Evolutionary conservation across 1,140 invertebrate species (phyloP).

Genomic region (Tetramorium alpestre): DNA sequence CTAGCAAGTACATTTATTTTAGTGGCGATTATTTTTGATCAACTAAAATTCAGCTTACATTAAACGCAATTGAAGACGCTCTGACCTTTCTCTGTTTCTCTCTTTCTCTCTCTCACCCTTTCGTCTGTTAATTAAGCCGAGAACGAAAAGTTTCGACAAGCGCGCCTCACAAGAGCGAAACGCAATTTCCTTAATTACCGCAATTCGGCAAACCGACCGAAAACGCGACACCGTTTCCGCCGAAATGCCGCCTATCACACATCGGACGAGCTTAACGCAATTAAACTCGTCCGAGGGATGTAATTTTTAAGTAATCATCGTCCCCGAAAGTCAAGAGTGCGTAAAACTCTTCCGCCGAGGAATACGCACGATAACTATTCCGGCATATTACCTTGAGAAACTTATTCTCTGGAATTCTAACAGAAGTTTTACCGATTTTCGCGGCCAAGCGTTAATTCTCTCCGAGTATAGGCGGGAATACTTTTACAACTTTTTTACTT

Average conservation of each 20-base stretch:
- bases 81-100: background rate
- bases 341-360: background rate
- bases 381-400: slow-evolving; percentile 13
- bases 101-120: too few relatives aligned
- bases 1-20: background rate
- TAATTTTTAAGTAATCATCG: slow-evolving; percentile 57
- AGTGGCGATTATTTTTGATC: background rate
- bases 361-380: background rate
- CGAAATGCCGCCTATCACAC: slow-evolving; percentile 10
- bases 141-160: slow-evolving; percentile 34
- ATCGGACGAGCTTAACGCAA: slow-evolving; percentile 29
- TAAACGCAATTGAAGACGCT: background rate
- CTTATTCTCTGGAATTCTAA: slow-evolving; percentile 20
- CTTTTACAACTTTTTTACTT: background rate
- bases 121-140: slow-evolving; percentile 8
- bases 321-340: slow-evolving; percentile 17
- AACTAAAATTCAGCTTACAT: background rate
- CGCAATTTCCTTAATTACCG: slow-evolving; percentile 58
- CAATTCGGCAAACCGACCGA: slow-evolving; percentile 43
- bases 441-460: slow-evolving; percentile 20
- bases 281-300: slow-evolving; percentile 41
- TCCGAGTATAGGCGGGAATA: background rate
- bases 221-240: slow-evolving; percentile 40
- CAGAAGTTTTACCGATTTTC: slow-evolving; percentile 12
- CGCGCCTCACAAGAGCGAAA: background rate